Percentiles rank a stretch among this genome's conserved stretches.
These are phyloP conservation scores for Amphiura filiformis DNA, from an alignment of 35 echinoderm and acorn worm genomes.

Conservation along the genomic window DNA sequence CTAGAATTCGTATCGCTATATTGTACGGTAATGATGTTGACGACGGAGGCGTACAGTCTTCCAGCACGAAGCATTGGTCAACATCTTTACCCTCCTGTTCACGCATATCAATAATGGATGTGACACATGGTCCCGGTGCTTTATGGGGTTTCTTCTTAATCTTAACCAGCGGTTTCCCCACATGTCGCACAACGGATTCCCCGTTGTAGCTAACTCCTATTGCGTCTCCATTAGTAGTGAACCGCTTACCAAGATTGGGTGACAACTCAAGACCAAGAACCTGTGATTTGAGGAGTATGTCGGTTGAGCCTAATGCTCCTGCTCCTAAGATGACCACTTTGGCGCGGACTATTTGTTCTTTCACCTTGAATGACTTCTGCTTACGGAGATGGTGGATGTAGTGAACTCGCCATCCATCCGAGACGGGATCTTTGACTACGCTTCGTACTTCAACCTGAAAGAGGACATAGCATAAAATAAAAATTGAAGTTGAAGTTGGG, in stretches of 20 bases:
- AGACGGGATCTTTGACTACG: slow-evolving; percentile 34
- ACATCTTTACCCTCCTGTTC: slow-evolving; percentile 11
- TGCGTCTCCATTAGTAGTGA: slow-evolving; percentile 73
- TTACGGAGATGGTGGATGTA: slow-evolving; percentile 35
- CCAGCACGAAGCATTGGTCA: slow-evolving; percentile 54
- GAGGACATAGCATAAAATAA: no score
- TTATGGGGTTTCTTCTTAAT: slow-evolving; percentile 27
- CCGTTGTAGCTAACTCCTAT: slow-evolving; percentile 81
- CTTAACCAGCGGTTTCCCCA: slow-evolving; percentile 46
- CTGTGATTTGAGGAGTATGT: slow-evolving; percentile 67
- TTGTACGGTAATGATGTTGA: slow-evolving; percentile 38
- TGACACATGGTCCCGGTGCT: slow-evolving; percentile 52
- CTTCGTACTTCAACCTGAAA: slow-evolving; percentile 61
- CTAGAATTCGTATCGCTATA: slow-evolving; percentile 28
- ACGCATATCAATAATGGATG: slow-evolving; percentile 62
- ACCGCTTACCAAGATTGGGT: slow-evolving; percentile 40
- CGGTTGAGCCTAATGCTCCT: slow-evolving; percentile 63
- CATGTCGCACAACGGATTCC: slow-evolving; percentile 42
- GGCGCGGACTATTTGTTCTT: slow-evolving; percentile 49
- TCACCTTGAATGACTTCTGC: slow-evolving; percentile 47
- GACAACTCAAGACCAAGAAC: slow-evolving; percentile 50
- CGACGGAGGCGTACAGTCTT: slow-evolving; percentile 51
- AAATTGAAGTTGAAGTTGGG: no score
- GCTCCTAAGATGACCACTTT: slow-evolving; percentile 62
- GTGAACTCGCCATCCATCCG: slow-evolving; percentile 52